Conservation (phyloP, 2,113 vertebrate species). For the Hydrochoerus hydrochaeris region DNA sequence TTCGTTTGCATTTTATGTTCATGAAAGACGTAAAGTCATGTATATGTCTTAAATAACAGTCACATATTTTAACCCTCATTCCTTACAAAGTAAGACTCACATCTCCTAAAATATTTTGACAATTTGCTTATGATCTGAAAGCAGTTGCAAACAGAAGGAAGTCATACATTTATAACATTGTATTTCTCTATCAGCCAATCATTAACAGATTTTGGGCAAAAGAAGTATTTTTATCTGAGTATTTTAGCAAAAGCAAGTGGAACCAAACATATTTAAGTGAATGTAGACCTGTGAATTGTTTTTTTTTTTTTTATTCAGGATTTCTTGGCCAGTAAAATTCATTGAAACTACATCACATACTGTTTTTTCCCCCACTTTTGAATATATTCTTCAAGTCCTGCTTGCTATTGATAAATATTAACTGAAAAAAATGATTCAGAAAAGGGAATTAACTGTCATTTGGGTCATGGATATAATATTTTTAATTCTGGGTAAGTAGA, state of each 20-base stretch:
- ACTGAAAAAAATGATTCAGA: constrained; percentile 56
- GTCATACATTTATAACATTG: not conserved
- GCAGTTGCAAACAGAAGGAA: not conserved
- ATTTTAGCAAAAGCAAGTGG: constrained; percentile 43
- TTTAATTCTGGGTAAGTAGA: not conserved
- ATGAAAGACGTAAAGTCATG: not conserved
- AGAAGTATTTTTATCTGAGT: constrained; percentile 6
- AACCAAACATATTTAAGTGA: not conserved
- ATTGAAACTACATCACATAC: not conserved
- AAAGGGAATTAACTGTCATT: constrained; percentile 38
- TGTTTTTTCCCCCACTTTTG: not conserved
- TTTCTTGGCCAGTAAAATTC: constrained; percentile 11
- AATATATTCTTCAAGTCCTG: not conserved
- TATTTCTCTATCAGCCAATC: not conserved
- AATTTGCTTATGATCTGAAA: not conserved
- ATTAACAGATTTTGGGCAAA: constrained; percentile 42
- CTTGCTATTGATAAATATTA: constrained; percentile 41
- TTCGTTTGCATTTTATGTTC: constrained; percentile 62
- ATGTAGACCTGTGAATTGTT: constrained; percentile 20
- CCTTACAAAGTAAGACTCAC: not conserved
- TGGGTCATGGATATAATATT: not conserved
- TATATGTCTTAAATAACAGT: not conserved
- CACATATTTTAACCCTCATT: not conserved
- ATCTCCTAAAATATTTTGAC: constrained; percentile 32
- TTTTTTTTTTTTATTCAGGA: not conserved